Evolutionary conservation across 2,888 invertebrate species (phyloP).

Genomic region (Drosophila mercatorum): DNA sequence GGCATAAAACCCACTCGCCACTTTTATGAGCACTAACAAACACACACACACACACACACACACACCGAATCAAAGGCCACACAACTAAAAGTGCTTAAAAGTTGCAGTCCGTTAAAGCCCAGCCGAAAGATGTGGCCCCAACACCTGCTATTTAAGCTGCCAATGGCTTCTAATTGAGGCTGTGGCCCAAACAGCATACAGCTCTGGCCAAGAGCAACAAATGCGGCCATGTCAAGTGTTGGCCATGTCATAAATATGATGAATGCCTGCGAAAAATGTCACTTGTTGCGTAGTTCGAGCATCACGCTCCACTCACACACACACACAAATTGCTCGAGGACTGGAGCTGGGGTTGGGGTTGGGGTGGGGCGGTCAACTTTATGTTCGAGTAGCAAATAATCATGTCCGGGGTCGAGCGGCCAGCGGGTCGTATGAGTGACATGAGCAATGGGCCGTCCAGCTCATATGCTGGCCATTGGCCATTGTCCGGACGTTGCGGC

Average conservation of each 20-base stretch:
- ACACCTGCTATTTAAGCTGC: constrained; percentile 27
- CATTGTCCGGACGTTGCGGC: constrained; percentile 52
- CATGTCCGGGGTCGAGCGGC: constrained; percentile 60
- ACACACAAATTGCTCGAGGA: constrained; percentile 5
- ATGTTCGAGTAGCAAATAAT: constrained; percentile 80
- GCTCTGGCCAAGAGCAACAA: constrained; percentile 28
- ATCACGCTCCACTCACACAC: constrained; percentile 4
- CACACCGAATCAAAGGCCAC: constrained; percentile 36
- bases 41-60: constrained; percentile 45
- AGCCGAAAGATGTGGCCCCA: constrained; percentile 12
- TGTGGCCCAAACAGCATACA: constrained; percentile 17
- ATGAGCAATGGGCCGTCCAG: constrained; percentile 58
- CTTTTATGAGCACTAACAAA: constrained; percentile 62
- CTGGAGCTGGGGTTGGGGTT: neutral
- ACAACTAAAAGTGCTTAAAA: constrained; percentile 27
- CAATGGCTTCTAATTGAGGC: constrained; percentile 64
- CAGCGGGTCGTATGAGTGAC: constrained; percentile 71
- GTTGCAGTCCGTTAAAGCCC: constrained; percentile 25
- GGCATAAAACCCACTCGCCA: constrained; percentile 74
- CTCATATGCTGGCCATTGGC: constrained; percentile 51
- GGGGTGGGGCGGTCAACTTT: constrained; percentile 48
- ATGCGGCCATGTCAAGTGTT: constrained; percentile 41
- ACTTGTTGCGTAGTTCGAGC: constrained; percentile 74
- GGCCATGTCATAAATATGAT: constrained; percentile 77
- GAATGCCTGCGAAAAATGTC: constrained; percentile 82